Evolutionary conservation across 2,888 invertebrate species (phyloP), one percentile per base, ranked within the genome.

Genomic region (Hydroisotoma schaefferi): DNA sequence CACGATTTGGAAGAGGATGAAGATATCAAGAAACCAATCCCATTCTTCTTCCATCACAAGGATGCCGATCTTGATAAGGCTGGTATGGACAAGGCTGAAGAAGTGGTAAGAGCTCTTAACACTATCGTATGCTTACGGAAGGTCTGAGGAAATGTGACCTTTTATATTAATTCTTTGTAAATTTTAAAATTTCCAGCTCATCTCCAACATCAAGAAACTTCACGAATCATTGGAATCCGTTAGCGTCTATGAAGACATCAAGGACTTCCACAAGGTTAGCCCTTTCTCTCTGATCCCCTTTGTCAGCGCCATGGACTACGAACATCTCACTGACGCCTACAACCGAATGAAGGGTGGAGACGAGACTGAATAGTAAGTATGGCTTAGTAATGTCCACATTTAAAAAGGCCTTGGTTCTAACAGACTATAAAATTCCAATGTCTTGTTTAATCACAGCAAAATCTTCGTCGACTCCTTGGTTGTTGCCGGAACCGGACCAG

Each of bases 31-130:
- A 56, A 47, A 29, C 67, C 71, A 48, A 55, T 55, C 25, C 71
- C 71, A 12, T 72, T 66, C 67, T 70, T 69, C 57, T 72, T 69
- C 70, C 71, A 72, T 53, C 60, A 66, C 53, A 63, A 66, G 59
- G 65, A 59, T 46, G 59, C 56, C 18, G 61, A 59, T 44, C 62
- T 63, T 37, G 68, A 66, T 51, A 49, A 59, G 49, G 62, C 60
- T 44, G 59, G 59, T 8, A 66, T 68, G 59, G 56, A 23, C 54
- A 55, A 56, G 49, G 67, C 66, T 54, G 61, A 54, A 40, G 65
- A 63, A 15, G 40, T 49, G 29, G 63, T 63, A 59, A 51, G 5
- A n/a, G n/a, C n/a, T n/a, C n/a, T n/a, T n/a, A n/a, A n/a, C n/a
- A n/a, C n/a, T n/a, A n/a, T n/a, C n/a, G n/a, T n/a, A n/a, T n/a